phyloP scores from a whole-genome alignment of 1,140 invertebrate species.

The Lepidotrigona ventralis region DNA sequence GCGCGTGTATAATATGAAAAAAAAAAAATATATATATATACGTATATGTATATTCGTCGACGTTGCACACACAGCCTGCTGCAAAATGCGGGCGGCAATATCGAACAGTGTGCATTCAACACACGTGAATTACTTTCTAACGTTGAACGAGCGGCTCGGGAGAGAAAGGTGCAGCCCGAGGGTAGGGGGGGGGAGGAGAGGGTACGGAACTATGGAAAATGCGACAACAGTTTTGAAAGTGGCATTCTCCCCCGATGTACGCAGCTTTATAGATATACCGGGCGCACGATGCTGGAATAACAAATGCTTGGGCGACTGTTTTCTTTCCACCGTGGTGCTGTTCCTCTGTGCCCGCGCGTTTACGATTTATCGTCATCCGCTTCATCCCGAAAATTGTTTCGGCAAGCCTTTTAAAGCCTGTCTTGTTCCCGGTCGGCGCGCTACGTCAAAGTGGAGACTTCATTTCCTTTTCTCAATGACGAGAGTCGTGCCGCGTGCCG shows the following conservation, averaged over 20 bases:
- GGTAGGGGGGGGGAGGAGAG: no score
- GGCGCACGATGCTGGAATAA: constrained; percentile 62
- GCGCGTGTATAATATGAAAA: constrained; percentile 5
- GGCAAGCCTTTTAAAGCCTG: constrained; percentile 64
- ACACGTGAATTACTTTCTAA: constrained; percentile 46
- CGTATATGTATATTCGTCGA: not conserved
- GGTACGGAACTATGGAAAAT: constrained; percentile 20
- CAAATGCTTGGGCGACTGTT: constrained; percentile 64
- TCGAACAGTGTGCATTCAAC: constrained; percentile 30
- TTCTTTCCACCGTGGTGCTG: constrained; percentile 54
- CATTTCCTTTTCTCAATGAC: constrained; percentile 25
- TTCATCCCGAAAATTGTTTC: constrained; percentile 68
- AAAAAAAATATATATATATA: not conserved
- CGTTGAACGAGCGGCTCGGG: not conserved
- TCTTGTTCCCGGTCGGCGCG: constrained; percentile 33
- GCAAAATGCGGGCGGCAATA: constrained; percentile 1
- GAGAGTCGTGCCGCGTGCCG: constrained; percentile 9
- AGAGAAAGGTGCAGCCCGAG: no score
- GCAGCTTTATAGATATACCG: constrained; percentile 63
- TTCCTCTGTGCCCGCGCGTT: constrained; percentile 26
- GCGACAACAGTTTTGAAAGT: constrained; percentile 63
- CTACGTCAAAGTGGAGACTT: constrained; percentile 46
- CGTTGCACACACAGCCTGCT: not conserved
- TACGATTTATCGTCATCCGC: constrained; percentile 63
- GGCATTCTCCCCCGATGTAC: constrained; percentile 49